Conservation (phyloP, 2,888 invertebrate species). For the Cataglyphis cursor region DNA sequence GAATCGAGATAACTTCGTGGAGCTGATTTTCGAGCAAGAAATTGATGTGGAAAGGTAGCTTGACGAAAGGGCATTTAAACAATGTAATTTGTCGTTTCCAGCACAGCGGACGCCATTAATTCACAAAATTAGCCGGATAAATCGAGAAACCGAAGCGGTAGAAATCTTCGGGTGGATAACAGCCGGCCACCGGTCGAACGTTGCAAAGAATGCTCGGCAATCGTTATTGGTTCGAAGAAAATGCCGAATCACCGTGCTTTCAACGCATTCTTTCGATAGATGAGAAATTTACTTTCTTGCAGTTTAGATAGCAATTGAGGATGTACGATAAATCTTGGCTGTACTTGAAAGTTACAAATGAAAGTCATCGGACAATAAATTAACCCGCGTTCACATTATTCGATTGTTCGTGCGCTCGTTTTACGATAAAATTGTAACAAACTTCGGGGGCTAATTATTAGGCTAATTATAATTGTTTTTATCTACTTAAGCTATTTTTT, state of each 20-base stretch:
- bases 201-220: slow-evolving; percentile 43
- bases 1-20: slow-evolving; percentile 21
- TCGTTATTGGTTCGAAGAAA: slow-evolving; percentile 63
- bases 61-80: slow-evolving; percentile 62
- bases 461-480: slow-evolving; percentile 1
- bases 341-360: slow-evolving; percentile 47
- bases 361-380: slow-evolving; percentile 43
- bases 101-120: slow-evolving; percentile 68
- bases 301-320: slow-evolving; percentile 36
- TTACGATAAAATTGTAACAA: slow-evolving; percentile 3
- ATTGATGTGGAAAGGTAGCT: slow-evolving; percentile 9
- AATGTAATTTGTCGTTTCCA: slow-evolving; percentile 68
- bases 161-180: slow-evolving; percentile 61
- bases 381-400: slow-evolving; percentile 2
- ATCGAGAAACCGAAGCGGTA: slow-evolving; percentile 66
- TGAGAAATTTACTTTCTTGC: slow-evolving; percentile 50
- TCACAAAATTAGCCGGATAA: slow-evolving; percentile 76
- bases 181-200: slow-evolving; percentile 19
- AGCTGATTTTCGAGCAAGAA: slow-evolving; percentile 31
- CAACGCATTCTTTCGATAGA: slow-evolving; percentile 40
- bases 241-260: slow-evolving; percentile 64
- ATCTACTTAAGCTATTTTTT: neutral
- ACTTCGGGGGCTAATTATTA: neutral
- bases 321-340: slow-evolving; percentile 47
- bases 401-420: neutral